These are phyloP conservation scores for Ophion obscuratus DNA, from an alignment of 2,888 invertebrate species.

Conservation along the genomic window DNA sequence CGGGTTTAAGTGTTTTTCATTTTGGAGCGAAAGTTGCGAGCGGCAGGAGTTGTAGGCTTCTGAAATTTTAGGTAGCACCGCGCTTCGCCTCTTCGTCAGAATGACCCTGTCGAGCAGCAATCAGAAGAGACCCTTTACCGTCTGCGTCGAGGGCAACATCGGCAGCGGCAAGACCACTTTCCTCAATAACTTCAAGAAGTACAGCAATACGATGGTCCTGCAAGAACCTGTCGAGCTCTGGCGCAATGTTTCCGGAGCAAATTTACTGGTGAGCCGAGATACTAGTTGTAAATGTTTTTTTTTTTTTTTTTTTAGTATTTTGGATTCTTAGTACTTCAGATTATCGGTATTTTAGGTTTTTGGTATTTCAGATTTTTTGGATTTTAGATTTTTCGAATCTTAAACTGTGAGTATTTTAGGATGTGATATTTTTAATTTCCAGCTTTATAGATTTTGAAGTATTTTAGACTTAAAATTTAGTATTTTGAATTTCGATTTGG, in stretches of 20 bases:
- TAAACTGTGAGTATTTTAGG: too few species aligned
- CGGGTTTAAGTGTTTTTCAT: not conserved
- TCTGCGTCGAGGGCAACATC: slow-evolving; percentile 95
- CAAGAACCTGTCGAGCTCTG: slow-evolving; percentile 94
- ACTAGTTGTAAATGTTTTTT: not conserved
- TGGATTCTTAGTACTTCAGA: too few species aligned
- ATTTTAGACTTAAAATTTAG: too few species aligned
- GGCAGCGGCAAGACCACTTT: slow-evolving; percentile 96
- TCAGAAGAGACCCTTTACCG: slow-evolving; percentile 89
- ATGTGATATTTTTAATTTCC: too few species aligned
- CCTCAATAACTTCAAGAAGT: slow-evolving; percentile 91
- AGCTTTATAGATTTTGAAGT: too few species aligned
- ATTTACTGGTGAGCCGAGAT: slow-evolving; percentile 87
- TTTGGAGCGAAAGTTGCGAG: not conserved
- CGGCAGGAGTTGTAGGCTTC: not conserved
- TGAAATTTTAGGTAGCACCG: slow-evolving; percentile 42
- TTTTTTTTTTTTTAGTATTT: too few species aligned
- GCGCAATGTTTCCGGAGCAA: slow-evolving; percentile 92
- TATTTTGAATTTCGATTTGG: too few species aligned
- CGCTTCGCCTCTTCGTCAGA: slow-evolving; percentile 45
- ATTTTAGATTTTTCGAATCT: too few species aligned
- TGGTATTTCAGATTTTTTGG: too few species aligned
- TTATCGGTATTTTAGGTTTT: too few species aligned
- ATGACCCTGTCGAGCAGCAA: slow-evolving; percentile 68
- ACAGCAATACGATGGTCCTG: slow-evolving; percentile 88